Percentiles rank a stretch among this genome's conserved stretches.
phyloP scores from a whole-genome alignment of 2,888 invertebrate genomes.

The Glaucopsyche alexis region DNA sequence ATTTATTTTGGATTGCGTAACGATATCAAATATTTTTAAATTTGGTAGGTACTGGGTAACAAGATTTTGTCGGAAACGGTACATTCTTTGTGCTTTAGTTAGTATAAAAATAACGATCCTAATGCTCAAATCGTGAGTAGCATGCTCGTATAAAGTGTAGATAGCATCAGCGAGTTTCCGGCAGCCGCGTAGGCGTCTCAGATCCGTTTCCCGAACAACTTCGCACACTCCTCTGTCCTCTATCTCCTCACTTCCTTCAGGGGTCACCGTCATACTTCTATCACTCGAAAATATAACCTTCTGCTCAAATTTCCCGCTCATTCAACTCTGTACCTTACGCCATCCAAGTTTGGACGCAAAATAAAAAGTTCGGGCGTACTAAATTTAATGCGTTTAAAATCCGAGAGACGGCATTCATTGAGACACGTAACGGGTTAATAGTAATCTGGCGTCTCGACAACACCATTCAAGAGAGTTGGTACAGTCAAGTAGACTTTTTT shows the following conservation, averaged over 20 bases:
- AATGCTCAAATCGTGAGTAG: constrained; percentile 73
- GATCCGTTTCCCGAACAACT: constrained; percentile 58
- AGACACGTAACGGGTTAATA: constrained; percentile 77
- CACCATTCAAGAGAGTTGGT: constrained; percentile 70
- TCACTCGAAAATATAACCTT: constrained; percentile 45
- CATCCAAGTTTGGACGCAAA: not conserved
- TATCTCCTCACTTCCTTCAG: constrained; percentile 59
- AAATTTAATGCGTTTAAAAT: constrained; percentile 40
- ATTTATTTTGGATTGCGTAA: not conserved
- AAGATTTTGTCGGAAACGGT: constrained; percentile 11
- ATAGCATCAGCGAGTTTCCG: constrained; percentile 72
- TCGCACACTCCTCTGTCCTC: constrained; percentile 58
- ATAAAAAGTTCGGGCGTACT: not conserved
- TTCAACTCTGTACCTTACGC: constrained; percentile 30
- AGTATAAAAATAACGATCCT: constrained; percentile 65
- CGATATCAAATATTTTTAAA: constrained; percentile 29
- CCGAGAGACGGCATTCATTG: constrained; percentile 72
- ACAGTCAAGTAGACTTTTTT: constrained; percentile 47
- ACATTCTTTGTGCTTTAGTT: constrained; percentile 47
- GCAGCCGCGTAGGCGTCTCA: constrained; percentile 63
- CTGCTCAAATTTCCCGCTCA: constrained; percentile 24
- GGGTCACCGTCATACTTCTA: constrained; percentile 55
- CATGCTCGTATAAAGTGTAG: constrained; percentile 55
- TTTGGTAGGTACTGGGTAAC: constrained; percentile 25
- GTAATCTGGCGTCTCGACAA: constrained; percentile 68